Base-by-base conservation (phyloP, 1,140 invertebrate species). In the Whitmania pigra region DNA sequence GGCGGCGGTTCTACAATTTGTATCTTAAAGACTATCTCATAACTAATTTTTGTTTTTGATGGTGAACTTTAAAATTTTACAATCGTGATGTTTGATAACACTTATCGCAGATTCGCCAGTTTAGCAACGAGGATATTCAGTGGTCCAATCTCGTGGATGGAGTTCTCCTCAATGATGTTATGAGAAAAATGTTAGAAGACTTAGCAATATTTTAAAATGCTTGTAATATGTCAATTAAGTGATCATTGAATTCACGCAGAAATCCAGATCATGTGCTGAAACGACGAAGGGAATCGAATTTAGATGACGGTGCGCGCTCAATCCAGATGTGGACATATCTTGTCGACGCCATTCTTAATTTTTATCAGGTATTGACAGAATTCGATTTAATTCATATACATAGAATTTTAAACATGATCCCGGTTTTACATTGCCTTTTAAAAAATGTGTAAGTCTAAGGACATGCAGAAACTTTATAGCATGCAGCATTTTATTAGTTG, bases 331-430 rank as follows among this genome's bases (percentile, higher is more conserved):
- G 57, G 57, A 63, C 22, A 31, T n/a, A 13, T 13, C 57, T 63
- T 22, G 29, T 17, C 57, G 11, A 63, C 22, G 57, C 57, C 22
- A 63, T 63, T 63, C 29, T 63, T 20, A 13, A 22, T 25, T 63
- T 25, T 63, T 63, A 63, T n/a, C 57, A 63, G 57, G 57, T 63
- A 63, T 63, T 25, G 18, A 22, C 15, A 63, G 15, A 20, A 57
- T 57, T 25, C 2, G 20, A 57, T 57, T 25, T n/a, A 3, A 20
- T n/a, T 3, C 54, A 57, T 25, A 36, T 36, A 36, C 31, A 36
- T 25, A 57, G 2, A 20, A 2, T 57, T 57, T n/a, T 57, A 20
- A 57, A n/a, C 54, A 57, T 57, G 20, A 57, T 2, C 54, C 5
- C 25, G 20, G 9, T 57, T 57, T 57, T 25, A 36, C 9, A 57